Evolutionary conservation across 2,113 vertebrate genomes (phyloP).

Genomic region (Cyphomyrus discorhynchus): DNA sequence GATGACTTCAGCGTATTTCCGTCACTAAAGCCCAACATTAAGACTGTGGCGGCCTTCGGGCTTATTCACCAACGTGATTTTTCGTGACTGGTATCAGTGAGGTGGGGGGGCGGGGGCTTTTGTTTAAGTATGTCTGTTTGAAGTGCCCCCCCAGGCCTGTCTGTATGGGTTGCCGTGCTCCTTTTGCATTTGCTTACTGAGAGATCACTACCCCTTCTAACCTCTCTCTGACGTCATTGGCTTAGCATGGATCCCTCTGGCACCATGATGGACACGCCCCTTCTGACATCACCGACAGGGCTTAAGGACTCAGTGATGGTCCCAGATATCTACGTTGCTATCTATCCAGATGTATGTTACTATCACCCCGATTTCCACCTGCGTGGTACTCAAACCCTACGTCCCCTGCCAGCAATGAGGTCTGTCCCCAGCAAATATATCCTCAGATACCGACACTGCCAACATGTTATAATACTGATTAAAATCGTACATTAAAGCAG

Average conservation of each 20-base stretch:
- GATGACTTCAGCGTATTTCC: conserved; percentile 11
- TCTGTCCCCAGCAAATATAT: not conserved
- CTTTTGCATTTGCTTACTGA: not conserved
- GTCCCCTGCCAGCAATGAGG: not conserved
- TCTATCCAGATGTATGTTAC: not conserved
- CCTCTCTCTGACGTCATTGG: not conserved
- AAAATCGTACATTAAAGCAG: not conserved
- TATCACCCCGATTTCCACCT: not conserved
- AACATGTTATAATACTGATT: not conserved
- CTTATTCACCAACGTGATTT: not conserved
- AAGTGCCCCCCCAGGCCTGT: not conserved
- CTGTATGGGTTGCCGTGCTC: not conserved
- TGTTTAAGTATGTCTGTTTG: not conserved
- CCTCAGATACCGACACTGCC: too few relatives aligned
- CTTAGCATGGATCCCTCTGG: not conserved
- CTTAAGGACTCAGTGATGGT: not conserved
- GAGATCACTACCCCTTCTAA: not conserved
- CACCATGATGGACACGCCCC: too few relatives aligned
- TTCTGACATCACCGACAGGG: not conserved
- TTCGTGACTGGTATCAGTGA: not conserved
- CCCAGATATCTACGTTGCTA: not conserved
- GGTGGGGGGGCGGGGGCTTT: not conserved
- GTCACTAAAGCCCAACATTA: not conserved
- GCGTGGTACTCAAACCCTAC: not conserved
- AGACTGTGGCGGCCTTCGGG: not conserved